Evolutionary conservation across 2,797 vertebrate species (phyloP), one percentile per base, ranked within the genome.

Genomic region (Octomys mimax): DNA sequence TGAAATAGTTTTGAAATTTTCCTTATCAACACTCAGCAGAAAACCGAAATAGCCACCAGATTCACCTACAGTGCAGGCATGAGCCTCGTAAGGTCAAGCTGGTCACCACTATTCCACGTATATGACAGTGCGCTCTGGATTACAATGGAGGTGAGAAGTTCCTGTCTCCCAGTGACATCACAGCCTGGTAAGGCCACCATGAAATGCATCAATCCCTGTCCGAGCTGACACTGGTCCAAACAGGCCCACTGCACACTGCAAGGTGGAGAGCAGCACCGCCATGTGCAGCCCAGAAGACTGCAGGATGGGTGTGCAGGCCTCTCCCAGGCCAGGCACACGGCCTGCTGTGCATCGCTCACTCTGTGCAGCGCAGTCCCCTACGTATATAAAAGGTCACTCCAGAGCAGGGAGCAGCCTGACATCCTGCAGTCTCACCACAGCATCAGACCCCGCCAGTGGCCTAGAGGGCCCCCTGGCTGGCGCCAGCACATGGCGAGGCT

Each of bases 1-100:
- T 64, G 31, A 59, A 84, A 39, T 26, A 19, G 82, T 91, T 73
- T 68, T 77, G 7, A 73, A 39, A 21, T 54, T 90, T 96, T 94
- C 10, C 3, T 75, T 92, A 70, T 92, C 36, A 87, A 18, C 5
- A 87, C 79, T 28, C 21, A 88, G 28, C 42, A 86, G 24, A 82
- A 96, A 91, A 89, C 31, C 57, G 80, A 86, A 33, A 42, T 64
- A 75, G 89, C 2, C 54, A 19, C 3, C 36, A 75, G 6, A 49
- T 57, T 61, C 33, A 39, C 62, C 83, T 75, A 8, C 5, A 68
- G 54, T 39, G 18, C 24, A 36, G 21, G 36, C 24, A 21, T 49
- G 33, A 52, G 42, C 61, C 49, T 21, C 5, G 19, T 12, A 13
- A 49, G 0, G 6, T 10, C 4, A 2, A 8, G 13, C 18, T 13